A percentile compares a stretch with the other conserved stretches of the same genome.
Conservation (phyloP, 2,888 invertebrate species). For the Priocnemis perturbator region DNA sequence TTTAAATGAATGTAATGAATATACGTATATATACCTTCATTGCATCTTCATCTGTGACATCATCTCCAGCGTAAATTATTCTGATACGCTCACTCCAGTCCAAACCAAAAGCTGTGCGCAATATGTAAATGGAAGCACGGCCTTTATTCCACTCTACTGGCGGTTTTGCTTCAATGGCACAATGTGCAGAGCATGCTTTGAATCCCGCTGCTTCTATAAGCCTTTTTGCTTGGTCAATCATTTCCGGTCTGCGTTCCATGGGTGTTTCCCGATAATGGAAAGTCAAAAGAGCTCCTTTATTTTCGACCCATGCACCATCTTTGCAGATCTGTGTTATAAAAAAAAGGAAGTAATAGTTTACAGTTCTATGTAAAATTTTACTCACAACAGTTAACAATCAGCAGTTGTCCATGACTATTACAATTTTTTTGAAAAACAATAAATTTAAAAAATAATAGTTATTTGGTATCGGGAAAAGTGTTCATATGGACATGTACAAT, state of each 20-base stretch:
- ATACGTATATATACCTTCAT: constrained; percentile 81
- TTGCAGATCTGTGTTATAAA: constrained; percentile 81
- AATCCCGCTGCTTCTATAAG: constrained; percentile 88
- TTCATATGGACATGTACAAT: no score
- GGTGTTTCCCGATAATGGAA: constrained; percentile 93
- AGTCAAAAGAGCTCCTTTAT: constrained; percentile 90
- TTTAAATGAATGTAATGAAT: no score
- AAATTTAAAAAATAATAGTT: no score
- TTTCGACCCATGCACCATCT: constrained; percentile 94
- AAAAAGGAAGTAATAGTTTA: background rate
- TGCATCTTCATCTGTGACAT: constrained; percentile 92
- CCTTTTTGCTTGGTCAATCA: constrained; percentile 84
- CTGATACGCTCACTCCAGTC: constrained; percentile 94
- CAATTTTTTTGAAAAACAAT: no score
- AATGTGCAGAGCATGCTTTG: constrained; percentile 86
- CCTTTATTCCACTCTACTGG: constrained; percentile 95
- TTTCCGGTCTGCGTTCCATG: constrained; percentile 79
- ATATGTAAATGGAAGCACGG: constrained; percentile 91
- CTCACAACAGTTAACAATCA: no score
- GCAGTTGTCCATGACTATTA: no score
- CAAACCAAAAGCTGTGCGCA: constrained; percentile 91
- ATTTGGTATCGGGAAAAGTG: no score
- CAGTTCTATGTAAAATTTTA: no score
- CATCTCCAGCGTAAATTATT: constrained; percentile 93
- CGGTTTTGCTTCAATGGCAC: constrained; percentile 93